phyloP scores from a whole-genome alignment of 2,888 invertebrate species.

The Linnaemya vulpina region DNA sequence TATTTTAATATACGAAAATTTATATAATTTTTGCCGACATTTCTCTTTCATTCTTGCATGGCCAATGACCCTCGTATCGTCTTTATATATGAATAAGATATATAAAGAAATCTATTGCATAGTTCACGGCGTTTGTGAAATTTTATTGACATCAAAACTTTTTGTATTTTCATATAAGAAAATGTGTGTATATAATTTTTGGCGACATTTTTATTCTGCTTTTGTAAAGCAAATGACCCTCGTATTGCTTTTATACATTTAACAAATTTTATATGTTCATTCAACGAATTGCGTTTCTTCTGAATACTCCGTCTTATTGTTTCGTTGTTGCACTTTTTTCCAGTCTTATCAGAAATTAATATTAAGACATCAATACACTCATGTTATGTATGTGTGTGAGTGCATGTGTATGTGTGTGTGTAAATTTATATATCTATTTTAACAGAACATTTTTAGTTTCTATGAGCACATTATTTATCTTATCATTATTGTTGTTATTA shows the following conservation, averaged over 20 bases:
- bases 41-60: no score
- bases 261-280: background rate
- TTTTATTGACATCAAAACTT: no score
- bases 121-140: no score
- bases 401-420: background rate
- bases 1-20: no score
- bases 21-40: no score
- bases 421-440: background rate
- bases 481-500: conserved; percentile 37
- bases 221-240: background rate
- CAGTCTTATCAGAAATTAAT: background rate
- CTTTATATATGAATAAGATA: no score
- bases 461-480: conserved; percentile 43
- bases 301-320: background rate
- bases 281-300: background rate
- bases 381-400: conserved; percentile 8
- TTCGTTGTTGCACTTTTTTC: conserved; percentile 25
- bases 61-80: no score
- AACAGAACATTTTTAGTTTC: background rate
- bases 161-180: no score
- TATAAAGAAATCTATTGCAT: no score
- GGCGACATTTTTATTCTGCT: no score
- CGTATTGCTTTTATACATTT: conserved; percentile 5
- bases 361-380: conserved; percentile 48
- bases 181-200: no score